Evolutionary conservation across 2,888 invertebrate genomes (phyloP).

Genomic region (Tetragonisca angustula): DNA sequence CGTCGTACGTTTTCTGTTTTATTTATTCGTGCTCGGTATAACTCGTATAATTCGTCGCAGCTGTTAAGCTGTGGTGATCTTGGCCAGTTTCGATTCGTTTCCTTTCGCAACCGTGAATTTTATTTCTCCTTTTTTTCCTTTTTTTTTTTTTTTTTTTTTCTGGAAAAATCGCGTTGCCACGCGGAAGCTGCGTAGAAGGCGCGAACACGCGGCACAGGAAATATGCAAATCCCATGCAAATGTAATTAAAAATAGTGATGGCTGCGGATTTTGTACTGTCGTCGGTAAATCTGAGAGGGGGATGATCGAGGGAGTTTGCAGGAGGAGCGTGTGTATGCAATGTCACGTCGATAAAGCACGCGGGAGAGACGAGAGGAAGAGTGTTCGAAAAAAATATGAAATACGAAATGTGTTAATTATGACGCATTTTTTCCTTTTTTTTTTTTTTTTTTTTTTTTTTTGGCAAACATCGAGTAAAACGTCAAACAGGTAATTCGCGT

Average conservation of each 20-base stretch:
- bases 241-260: slow-evolving; percentile 56
- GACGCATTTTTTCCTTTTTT: too few species aligned
- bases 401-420: slow-evolving; percentile 5
- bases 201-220: slow-evolving; percentile 19
- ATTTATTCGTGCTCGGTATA: too few species aligned
- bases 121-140: background rate
- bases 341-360: slow-evolving; percentile 17
- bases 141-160: background rate
- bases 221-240: slow-evolving; percentile 57
- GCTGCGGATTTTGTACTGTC: slow-evolving; percentile 46
- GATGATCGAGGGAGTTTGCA: background rate
- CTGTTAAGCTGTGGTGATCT: too few species aligned
- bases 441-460: too few species aligned
- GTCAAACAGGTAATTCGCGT: background rate
- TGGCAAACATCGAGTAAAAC: background rate
- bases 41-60: too few species aligned
- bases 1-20: too few species aligned
- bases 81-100: too few species aligned
- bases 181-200: slow-evolving; percentile 16
- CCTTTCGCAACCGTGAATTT: too few species aligned
- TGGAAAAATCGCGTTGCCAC: slow-evolving; percentile 29
- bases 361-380: too few species aligned
- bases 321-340: slow-evolving; percentile 3
- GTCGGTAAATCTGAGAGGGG: slow-evolving; percentile 40
- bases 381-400: too few species aligned